These are phyloP conservation scores for Philereme transversata DNA, from an alignment of 2,888 invertebrate genomes.

Conservation along the genomic window DNA sequence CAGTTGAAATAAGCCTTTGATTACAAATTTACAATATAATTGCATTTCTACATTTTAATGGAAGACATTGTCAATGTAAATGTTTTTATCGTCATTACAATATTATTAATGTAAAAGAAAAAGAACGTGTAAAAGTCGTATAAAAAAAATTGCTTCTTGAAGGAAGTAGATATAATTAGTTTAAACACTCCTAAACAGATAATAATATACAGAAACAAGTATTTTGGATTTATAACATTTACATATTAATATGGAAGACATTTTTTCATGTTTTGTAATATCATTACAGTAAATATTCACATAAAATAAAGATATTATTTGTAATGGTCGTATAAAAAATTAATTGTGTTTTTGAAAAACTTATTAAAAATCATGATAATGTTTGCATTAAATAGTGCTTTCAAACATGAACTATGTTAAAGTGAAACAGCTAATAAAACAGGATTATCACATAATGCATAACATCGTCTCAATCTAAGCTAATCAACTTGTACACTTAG, in stretches of 20 bases:
- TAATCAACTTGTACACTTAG: conserved; percentile 50
- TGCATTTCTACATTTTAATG: conserved; percentile 1
- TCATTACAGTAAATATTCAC: too few relatives aligned
- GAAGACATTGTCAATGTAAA: conserved; percentile 24
- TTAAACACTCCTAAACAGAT: too few relatives aligned
- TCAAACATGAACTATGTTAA: conserved; percentile 14
- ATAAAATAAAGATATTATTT: too few relatives aligned
- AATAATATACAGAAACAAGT: too few relatives aligned
- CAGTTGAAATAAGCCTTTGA: neutral
- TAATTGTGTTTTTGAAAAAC: neutral
- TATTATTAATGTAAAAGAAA: too few relatives aligned
- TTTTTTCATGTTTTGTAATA: too few relatives aligned
- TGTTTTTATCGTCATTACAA: neutral
- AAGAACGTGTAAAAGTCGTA: too few relatives aligned
- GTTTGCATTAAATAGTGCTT: neutral
- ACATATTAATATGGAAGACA: too few relatives aligned
- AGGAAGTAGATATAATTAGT: too few relatives aligned
- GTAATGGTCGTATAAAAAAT: neutral
- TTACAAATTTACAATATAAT: conserved; percentile 3
- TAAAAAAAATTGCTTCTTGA: too few relatives aligned
- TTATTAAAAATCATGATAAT: neutral
- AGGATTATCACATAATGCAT: conserved; percentile 46
- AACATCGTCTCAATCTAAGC: conserved; percentile 44
- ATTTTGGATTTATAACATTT: too few relatives aligned
- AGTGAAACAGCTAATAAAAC: conserved; percentile 42